These are phyloP conservation scores for Acheta domesticus DNA, from an alignment of 2,888 invertebrate genomes.

Conservation along the genomic window DNA sequence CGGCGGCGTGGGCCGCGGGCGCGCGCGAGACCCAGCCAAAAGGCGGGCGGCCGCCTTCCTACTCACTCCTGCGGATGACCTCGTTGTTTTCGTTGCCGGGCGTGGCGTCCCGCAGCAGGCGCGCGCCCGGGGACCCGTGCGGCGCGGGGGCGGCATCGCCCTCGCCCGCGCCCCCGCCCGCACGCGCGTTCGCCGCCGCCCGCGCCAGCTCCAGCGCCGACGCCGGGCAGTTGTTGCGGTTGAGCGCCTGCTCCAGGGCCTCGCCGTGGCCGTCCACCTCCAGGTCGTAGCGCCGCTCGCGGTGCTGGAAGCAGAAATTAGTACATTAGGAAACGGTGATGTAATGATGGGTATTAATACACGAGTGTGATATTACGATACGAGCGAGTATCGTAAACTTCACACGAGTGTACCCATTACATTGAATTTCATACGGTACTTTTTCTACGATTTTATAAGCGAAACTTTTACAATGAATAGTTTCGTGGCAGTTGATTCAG, in stretches of 20 bases:
- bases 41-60: no score
- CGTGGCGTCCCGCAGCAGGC: conserved; percentile 41
- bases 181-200: conserved; percentile 61
- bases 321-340: background rate
- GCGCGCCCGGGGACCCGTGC: conserved; percentile 49
- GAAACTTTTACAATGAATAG: no score
- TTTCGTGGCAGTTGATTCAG: no score
- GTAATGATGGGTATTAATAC: no score
- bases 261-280: conserved; percentile 49
- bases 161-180: conserved; percentile 53
- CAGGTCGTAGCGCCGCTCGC: conserved; percentile 58
- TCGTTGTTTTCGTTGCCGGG: conserved; percentile 42
- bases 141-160: conserved; percentile 51
- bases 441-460: no score
- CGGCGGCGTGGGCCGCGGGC: no score
- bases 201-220: conserved; percentile 48
- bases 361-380: no score
- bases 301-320: conserved; percentile 50
- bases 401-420: no score
- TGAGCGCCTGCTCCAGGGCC: conserved; percentile 52
- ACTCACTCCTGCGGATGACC: conserved; percentile 33
- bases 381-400: no score
- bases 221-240: conserved; percentile 52
- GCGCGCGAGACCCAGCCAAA: no score
- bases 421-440: no score